Conservation (phyloP, 2,888 invertebrate species). For the Seladonia tumulorum region DNA sequence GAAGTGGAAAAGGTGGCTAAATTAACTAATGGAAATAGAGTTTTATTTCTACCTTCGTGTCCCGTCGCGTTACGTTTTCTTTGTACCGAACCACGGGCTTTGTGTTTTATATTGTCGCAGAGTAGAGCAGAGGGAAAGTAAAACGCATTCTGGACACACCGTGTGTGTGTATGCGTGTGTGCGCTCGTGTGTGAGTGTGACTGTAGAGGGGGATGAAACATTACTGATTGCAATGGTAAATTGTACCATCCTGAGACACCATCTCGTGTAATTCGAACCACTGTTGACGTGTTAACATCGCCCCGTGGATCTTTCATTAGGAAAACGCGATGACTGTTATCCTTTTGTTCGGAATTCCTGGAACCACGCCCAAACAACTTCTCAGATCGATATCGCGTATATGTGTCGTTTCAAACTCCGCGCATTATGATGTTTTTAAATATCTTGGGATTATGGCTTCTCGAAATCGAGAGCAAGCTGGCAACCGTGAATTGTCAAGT, state of each 20-base stretch:
- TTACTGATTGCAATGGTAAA: neutral
- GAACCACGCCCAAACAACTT: conserved; percentile 70
- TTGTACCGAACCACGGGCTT: neutral
- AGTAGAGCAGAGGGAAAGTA: neutral
- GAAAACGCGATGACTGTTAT: conserved; percentile 16
- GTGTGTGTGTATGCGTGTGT: neutral
- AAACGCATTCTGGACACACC: neutral
- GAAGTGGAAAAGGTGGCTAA: neutral
- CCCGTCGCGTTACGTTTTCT: neutral
- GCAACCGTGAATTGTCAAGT: neutral
- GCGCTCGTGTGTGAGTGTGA: too few species aligned
- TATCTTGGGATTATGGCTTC: neutral
- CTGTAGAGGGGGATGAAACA: neutral
- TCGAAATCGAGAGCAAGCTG: neutral
- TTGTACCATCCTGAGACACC: neutral
- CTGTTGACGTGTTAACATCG: neutral
- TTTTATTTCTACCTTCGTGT: neutral
- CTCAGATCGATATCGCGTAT: conserved; percentile 70
- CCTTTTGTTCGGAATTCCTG: conserved; percentile 58
- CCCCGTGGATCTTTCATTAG: neutral
- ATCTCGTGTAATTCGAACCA: neutral
- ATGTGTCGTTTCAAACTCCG: conserved; percentile 29
- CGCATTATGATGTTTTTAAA: neutral
- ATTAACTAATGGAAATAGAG: neutral
- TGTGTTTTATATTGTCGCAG: neutral